phyloP scores from a whole-genome alignment of 2,888 invertebrate genomes.

The Epirrhoe alternata region DNA sequence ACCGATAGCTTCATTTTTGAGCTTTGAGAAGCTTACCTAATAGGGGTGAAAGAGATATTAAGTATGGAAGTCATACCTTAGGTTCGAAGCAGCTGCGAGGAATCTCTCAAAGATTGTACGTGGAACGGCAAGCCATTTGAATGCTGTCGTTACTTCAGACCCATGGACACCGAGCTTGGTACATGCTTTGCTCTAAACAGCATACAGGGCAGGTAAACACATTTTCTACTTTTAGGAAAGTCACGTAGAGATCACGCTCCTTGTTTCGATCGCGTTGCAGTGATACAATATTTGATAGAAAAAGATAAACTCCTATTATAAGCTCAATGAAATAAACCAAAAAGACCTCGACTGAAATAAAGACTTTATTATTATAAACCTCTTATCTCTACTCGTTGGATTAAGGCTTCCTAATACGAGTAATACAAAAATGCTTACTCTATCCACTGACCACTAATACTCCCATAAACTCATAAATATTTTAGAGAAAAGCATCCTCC shows the following conservation, averaged over 20 bases:
- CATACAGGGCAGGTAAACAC: conserved; percentile 82
- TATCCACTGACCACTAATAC: background rate
- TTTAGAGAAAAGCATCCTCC: conserved; percentile 71
- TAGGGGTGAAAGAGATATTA: too few species aligned
- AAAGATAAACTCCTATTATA: background rate
- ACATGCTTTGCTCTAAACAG: conserved; percentile 88
- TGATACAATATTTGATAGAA: background rate
- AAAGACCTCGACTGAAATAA: too few species aligned
- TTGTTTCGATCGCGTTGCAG: too few species aligned
- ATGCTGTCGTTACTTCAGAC: conserved; percentile 87
- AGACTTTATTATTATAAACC: too few species aligned
- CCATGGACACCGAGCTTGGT: conserved; percentile 88
- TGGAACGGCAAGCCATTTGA: conserved; percentile 87
- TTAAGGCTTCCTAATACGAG: too few species aligned
- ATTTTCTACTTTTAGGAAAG: background rate
- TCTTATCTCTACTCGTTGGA: too few species aligned
- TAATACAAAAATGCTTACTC: too few species aligned
- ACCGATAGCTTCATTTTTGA: too few species aligned
- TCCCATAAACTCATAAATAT: background rate
- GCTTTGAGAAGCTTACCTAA: too few species aligned
- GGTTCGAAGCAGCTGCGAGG: conserved; percentile 85
- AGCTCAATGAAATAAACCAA: background rate
- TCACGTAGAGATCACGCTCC: too few species aligned
- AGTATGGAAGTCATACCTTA: conserved; percentile 42
- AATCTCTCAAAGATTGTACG: conserved; percentile 84